A percentile compares a stretch with the other conserved stretches of the same genome.
Conservation (phyloP, 2,888 invertebrate species). For the Ctenicera cuprea region DNA sequence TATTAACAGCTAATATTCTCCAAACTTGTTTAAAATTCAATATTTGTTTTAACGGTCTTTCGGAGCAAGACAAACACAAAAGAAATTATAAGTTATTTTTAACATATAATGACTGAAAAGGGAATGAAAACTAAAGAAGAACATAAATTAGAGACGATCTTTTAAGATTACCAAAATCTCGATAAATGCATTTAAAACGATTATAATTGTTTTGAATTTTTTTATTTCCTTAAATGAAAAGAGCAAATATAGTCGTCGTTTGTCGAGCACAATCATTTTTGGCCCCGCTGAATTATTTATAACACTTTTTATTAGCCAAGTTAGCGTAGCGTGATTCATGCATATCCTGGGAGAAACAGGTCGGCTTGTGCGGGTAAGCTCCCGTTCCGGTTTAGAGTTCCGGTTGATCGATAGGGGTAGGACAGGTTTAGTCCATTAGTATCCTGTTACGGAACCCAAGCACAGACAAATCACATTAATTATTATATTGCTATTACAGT, state of each 20-base stretch:
- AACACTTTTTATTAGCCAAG: slow-evolving; percentile 33
- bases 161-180: too few relatives aligned
- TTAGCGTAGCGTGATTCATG: slow-evolving; percentile 33
- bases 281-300: slow-evolving; percentile 21
- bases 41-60: neutral
- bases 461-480: slow-evolving; percentile 47
- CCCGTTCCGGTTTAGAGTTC: slow-evolving; percentile 45
- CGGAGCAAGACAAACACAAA: neutral
- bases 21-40: neutral
- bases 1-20: neutral
- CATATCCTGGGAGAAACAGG: slow-evolving; percentile 38
- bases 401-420: slow-evolving; percentile 49
- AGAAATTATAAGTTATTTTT: neutral
- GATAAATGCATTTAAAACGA: too few relatives aligned
- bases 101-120: neutral
- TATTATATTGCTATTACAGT: slow-evolving; percentile 34
- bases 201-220: too few relatives aligned
- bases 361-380: slow-evolving; percentile 37
- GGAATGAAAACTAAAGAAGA: neutral
- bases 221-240: too few relatives aligned
- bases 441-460: slow-evolving; percentile 43
- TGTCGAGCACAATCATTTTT: neutral
- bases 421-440: slow-evolving; percentile 52
- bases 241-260: too few relatives aligned
- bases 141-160: too few relatives aligned